Percentiles rank a stretch among this genome's conserved stretches.
phyloP scores from a whole-genome alignment of 2,888 invertebrate species.

The Kuschelorhynchus macadamiae region DNA sequence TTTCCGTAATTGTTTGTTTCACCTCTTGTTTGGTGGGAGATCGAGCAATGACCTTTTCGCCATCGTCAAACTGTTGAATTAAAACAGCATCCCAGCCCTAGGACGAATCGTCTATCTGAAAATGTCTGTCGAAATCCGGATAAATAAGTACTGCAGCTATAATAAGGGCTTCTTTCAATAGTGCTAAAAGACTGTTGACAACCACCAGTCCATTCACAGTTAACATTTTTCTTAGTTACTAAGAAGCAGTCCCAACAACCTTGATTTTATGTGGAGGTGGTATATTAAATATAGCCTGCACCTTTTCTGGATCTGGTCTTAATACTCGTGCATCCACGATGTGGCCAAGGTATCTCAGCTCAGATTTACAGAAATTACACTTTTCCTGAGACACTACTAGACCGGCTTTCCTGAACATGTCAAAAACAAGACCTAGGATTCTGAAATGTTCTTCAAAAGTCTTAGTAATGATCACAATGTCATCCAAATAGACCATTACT shows the following conservation, averaged over 20 bases:
- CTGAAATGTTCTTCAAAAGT: constrained; percentile 46
- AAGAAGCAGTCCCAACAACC: constrained; percentile 43
- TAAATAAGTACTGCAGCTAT: constrained; percentile 51
- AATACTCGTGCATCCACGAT: constrained; percentile 56
- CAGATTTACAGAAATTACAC: constrained; percentile 51
- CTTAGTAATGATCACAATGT: constrained; percentile 36
- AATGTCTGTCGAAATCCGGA: constrained; percentile 48
- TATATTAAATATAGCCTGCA: constrained; percentile 47
- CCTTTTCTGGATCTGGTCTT: constrained; percentile 52
- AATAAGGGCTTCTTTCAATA: constrained; percentile 29
- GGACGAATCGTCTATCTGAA: constrained; percentile 3
- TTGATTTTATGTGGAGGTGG: constrained; percentile 36
- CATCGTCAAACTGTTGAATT: constrained; percentile 42
- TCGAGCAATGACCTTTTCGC: constrained; percentile 51
- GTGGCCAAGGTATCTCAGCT: constrained; percentile 60
- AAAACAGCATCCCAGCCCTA: constrained; percentile 48
- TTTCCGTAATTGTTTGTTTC: constrained; percentile 36
- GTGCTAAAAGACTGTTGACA: constrained; percentile 13
- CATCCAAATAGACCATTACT: constrained; percentile 53
- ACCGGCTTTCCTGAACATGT: constrained; percentile 35
- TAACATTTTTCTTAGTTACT: constrained; percentile 17
- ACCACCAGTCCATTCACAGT: constrained; percentile 5
- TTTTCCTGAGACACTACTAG: constrained; percentile 57
- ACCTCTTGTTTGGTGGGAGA: constrained; percentile 40
- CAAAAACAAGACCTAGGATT: constrained; percentile 43